Percentiles rank a stretch among this genome's conserved stretches.
Conservation (phyloP, 2,113 vertebrate species). For the Loxodonta africana region DNA sequence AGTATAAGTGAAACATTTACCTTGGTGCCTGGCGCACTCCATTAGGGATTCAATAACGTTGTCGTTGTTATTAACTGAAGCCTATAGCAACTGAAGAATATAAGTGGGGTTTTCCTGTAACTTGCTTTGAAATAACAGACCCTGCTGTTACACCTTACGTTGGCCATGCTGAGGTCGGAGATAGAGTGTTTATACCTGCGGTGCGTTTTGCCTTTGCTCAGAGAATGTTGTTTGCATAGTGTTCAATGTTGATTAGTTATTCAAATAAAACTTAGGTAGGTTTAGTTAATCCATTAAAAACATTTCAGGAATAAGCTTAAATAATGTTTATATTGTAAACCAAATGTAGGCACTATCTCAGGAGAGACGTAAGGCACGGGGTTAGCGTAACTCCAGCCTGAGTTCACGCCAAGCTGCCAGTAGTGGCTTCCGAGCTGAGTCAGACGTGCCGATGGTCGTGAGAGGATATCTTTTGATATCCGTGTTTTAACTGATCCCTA, state of each 20-base stretch:
- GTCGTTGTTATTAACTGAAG: neutral
- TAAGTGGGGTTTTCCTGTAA: neutral
- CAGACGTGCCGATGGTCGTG: too few relatives aligned
- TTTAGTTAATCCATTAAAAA: neutral
- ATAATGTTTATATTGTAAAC: neutral
- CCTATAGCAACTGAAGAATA: neutral
- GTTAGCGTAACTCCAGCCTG: neutral
- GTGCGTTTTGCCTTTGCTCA: neutral
- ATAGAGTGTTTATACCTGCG: neutral
- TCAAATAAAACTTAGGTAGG: conserved; percentile 33
- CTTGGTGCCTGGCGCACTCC: neutral
- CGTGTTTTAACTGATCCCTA: neutral
- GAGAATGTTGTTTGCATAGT: neutral
- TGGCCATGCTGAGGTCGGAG: neutral
- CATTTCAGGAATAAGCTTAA: neutral
- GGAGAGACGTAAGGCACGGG: neutral
- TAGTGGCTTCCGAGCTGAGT: neutral
- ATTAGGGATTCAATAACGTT: neutral
- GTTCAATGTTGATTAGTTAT: neutral
- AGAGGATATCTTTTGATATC: neutral
- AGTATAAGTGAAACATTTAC: neutral
- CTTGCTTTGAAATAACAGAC: neutral
- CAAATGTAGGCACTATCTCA: neutral
- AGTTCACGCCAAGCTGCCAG: too few relatives aligned
- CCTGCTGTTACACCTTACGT: neutral